Conservation (phyloP, 1,140 invertebrate species). For the Maconellicoccus hirsutus region DNA sequence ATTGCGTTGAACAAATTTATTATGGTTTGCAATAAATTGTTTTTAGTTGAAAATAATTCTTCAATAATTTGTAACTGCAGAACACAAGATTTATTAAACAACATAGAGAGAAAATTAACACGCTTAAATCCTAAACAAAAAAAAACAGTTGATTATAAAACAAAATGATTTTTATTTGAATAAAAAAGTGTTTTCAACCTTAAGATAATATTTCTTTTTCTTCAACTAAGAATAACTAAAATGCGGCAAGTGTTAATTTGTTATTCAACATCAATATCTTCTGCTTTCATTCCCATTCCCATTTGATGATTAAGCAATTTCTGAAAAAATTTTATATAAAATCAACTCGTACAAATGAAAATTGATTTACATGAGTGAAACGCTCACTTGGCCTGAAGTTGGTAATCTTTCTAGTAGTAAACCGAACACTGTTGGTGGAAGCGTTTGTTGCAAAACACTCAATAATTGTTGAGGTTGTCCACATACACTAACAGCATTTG, state of each 20-base stretch:
- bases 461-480: constrained; percentile 86
- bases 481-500: constrained; percentile 90
- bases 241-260: background rate
- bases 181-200: constrained; percentile 16
- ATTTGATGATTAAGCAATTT: constrained; percentile 16
- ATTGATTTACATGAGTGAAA: background rate
- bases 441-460: constrained; percentile 81
- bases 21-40: no score
- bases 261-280: constrained; percentile 10
- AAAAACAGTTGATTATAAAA: constrained; percentile 11
- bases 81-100: constrained; percentile 6
- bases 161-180: constrained; percentile 11
- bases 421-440: constrained; percentile 84
- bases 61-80: background rate
- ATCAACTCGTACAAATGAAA: no score
- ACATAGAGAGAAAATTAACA: constrained; percentile 11
- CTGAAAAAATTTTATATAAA: background rate
- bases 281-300: constrained; percentile 12
- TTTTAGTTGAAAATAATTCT: no score
- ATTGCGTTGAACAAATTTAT: no score
- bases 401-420: constrained; percentile 74
- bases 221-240: background rate
- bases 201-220: constrained; percentile 2
- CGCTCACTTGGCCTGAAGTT: background rate
- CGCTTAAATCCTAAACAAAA: constrained; percentile 15